Percentiles rank a stretch among this genome's conserved stretches.
Evolutionary conservation across 2,113 vertebrate genomes (phyloP).

Genomic region (Elephantulus edwardii): DNA sequence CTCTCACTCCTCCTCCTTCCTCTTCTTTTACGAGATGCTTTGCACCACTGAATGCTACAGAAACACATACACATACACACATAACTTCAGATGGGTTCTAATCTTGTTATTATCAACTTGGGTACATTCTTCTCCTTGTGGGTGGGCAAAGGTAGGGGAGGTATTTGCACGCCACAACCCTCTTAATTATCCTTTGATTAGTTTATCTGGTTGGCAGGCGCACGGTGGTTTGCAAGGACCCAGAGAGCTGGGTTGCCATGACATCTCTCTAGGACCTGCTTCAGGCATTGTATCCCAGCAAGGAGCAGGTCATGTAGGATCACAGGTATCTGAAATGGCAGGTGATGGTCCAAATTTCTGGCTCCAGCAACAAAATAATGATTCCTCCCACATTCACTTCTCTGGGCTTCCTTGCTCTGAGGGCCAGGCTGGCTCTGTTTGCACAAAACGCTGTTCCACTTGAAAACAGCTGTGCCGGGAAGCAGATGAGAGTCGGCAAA

Average conservation of each 20-base stretch:
- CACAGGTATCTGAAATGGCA: conserved; percentile 49
- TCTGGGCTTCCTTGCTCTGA: conserved; percentile 51
- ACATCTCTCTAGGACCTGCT: neutral
- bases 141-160: neutral
- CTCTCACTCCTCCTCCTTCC: neutral
- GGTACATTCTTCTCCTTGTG: conserved; percentile 32
- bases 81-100: neutral
- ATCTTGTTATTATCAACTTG: conserved; percentile 36
- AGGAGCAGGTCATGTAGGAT: neutral
- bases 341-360: conserved; percentile 66
- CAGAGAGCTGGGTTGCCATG: neutral
- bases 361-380: conserved; percentile 30
- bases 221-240: neutral
- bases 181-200: neutral
- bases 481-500: conserved; percentile 68
- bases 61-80: conserved; percentile 5
- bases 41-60: conserved; percentile 3
- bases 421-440: conserved; percentile 68
- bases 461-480: conserved; percentile 77
- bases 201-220: conserved; percentile 46
- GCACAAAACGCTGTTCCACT: conserved; percentile 41
- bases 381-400: conserved; percentile 24
- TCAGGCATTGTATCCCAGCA: neutral
- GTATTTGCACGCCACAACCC: neutral
- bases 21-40: neutral